Evolutionary conservation across 2,113 vertebrate species (phyloP), one percentile per base, ranked within the genome.

Genomic region (Lontra canadensis): DNA sequence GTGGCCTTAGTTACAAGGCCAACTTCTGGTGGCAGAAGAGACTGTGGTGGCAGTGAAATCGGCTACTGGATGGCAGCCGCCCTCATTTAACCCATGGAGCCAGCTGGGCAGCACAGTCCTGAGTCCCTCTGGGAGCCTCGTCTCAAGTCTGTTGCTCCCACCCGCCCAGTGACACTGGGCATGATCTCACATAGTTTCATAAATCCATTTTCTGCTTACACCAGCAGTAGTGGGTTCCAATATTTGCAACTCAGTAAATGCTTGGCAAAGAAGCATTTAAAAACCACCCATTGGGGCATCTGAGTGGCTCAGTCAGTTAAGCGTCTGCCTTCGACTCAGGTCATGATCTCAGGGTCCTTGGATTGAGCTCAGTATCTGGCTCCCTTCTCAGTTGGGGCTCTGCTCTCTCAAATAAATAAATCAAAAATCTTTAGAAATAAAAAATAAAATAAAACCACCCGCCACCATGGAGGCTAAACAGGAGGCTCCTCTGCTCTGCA

Each of bases 181-280:
- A 9, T 52, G 63, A 21, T 26, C 42, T 36, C 49, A 25, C 14
- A 3, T 2, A 57, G 20, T 67, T 88, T 57, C 61, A 71, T 26
- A 88, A 95, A 59, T 52, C 79, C 42, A 52, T 91, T 47, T 84
- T 39, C 88, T 88, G 90, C 55, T 88, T 76, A n/a, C 95, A 42
- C 49, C 20, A 94, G 69, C 26, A 36, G 36, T 4, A 14, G 18
- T 49, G 69, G 34, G 61, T 76, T 92, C 90, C 78, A 81, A 8
- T 65, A 65, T 76, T 90, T 87, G 80, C 65, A 86, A 73, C 82
- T 82, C 82, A 7, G 90, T 42, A 84, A 87, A 61, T 63, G 14
- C 79, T 95, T 44, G 57, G 49, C 83, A 90, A 69, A n/a, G 65
- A 69, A 69, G 18, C 65, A 69, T 67, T 67, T 67, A 18, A 67